Percentiles rank a stretch among this genome's conserved stretches.
Conservation (phyloP, 2,113 vertebrate species). For the Apteryx mantelli region DNA sequence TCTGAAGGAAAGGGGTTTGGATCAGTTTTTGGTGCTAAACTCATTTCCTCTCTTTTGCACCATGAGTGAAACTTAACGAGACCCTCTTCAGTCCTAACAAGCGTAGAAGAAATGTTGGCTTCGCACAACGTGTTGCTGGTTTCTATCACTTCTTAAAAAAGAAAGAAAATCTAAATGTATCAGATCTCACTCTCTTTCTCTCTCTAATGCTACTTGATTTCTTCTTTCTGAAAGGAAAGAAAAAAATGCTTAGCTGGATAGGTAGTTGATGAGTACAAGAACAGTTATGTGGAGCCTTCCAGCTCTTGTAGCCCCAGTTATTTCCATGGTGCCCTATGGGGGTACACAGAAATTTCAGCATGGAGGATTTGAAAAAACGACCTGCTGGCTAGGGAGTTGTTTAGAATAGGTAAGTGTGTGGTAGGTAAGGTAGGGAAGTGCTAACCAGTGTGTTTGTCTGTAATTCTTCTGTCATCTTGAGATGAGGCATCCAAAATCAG, state of each 20-base stretch:
- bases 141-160: constrained; percentile 14
- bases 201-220: neutral
- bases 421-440: neutral
- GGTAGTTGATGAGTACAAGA: neutral
- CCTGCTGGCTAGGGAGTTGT: neutral
- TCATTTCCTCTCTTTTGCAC: neutral
- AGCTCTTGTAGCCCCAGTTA: neutral
- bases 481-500: neutral
- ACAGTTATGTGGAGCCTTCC: neutral
- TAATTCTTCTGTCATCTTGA: neutral
- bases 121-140: neutral
- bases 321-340: neutral
- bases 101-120: neutral
- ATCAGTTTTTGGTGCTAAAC: neutral
- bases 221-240: neutral
- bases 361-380: too few relatives aligned
- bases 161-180: neutral
- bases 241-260: neutral
- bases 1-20: neutral
- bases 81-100: neutral
- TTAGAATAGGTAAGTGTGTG: neutral
- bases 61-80: neutral
- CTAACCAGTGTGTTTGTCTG: neutral
- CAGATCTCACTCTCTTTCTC: neutral
- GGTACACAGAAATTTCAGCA: neutral